phyloP scores from a whole-genome alignment of 37 sponge, comb jelly and placozoan species.

The Mnemiopsis leidyi region DNA sequence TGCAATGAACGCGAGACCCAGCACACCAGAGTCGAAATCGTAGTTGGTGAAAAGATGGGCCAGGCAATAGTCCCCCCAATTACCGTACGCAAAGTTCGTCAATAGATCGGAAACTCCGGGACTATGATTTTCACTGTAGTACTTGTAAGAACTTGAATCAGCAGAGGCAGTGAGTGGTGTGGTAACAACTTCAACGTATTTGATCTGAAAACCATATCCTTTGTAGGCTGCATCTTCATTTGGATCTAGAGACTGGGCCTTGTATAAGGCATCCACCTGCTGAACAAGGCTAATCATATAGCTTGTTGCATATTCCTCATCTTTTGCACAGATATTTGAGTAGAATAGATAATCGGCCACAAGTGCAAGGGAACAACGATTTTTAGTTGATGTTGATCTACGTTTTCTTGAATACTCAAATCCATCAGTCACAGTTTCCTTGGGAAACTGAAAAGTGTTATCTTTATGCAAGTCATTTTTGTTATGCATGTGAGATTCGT shows the following conservation, averaged over 20 bases:
- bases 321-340: background rate
- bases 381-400: background rate
- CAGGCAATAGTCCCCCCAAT: constrained; percentile 69
- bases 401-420: background rate
- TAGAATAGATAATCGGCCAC: constrained; percentile 72
- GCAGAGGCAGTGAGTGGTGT: background rate
- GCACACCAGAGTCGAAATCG: constrained; percentile 63
- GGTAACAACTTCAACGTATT: background rate
- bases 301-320: background rate
- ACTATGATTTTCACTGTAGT: background rate
- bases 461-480: background rate
- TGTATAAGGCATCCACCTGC: constrained; percentile 23
- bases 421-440: background rate
- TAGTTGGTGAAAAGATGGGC: constrained; percentile 73
- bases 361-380: constrained; percentile 68
- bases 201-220: background rate
- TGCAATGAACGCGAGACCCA: constrained; percentile 75
- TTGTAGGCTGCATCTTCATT: background rate
- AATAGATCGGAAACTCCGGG: constrained; percentile 67
- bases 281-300: constrained; percentile 25
- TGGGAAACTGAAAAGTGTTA: background rate
- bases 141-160: background rate
- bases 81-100: constrained; percentile 39
- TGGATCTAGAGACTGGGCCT: background rate
- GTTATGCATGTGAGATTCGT: background rate